Evolutionary conservation across 2,797 vertebrate genomes (phyloP), one percentile per base, ranked within the genome.

Genomic region (Micrastur ruficollis): DNA sequence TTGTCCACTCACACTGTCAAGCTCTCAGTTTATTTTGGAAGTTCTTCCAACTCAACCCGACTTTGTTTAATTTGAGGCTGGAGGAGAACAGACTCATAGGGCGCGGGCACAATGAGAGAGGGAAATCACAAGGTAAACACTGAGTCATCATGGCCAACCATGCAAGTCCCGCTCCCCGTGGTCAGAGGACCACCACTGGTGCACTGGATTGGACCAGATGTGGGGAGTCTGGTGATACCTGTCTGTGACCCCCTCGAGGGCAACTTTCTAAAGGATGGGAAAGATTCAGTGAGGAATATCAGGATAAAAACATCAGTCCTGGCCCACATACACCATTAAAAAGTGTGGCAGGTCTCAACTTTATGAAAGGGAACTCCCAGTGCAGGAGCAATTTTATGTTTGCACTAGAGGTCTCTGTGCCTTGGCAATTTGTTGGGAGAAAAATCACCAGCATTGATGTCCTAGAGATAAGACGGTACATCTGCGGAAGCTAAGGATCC

Each of bases 1-100:
- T 61, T 95, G 94, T 76, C 94, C 71, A 36, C 86, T 85, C 81
- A 23, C 38, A 31, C 86, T 68, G 86, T 96, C 84, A 94, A 94
- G 46, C 46, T 46, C 87, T 93, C 65, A 10, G 92, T 96, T 96
- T 96, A 88, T 96, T 94, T 97, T 97, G 94, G 95, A 95, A 88
- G 63, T 85, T 83, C 94, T 91, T 95, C 86, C 96, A 92, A n/a
- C 46, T 74, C 27, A 70, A 81, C 75, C 8, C 10, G 3, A 55
- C 84, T 91, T 93, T 81, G 72, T 95, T 94, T 96, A 93, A 82
- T 94, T 94, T 94, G 79, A 91, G 92, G 81, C 36, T 96, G 84
- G 34, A 93, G 58, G 71, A 96, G 81, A 85, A n/a, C 18, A 76
- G 86, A 81, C 83, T 74, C 53, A 7, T 9, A 81, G 89, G 92